Conservation (phyloP, 1,140 invertebrate genomes). For the Microvelia longipes region DNA sequence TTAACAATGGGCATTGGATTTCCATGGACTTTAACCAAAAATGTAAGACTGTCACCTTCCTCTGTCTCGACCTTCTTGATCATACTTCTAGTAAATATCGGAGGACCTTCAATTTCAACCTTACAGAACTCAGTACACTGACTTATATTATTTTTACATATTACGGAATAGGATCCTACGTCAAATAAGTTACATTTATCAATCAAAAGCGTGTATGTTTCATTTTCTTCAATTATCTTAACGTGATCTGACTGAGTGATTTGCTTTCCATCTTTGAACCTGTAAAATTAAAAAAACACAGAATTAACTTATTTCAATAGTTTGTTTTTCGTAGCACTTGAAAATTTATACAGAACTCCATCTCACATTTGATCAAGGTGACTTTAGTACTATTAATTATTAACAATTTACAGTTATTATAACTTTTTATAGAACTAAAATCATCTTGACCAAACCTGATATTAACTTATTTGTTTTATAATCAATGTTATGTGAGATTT, state of each 20-base stretch:
- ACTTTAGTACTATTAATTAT: constrained; percentile 4
- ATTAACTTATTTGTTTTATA: too few species aligned
- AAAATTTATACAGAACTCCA: too few species aligned
- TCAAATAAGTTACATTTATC: constrained; percentile 68
- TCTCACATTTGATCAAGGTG: too few species aligned
- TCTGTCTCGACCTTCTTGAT: constrained; percentile 48
- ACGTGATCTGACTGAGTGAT: constrained; percentile 50
- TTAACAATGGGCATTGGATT: constrained; percentile 63
- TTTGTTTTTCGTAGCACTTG: too few species aligned
- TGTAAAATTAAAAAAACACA: constrained; percentile 18
- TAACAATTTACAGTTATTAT: not conserved
- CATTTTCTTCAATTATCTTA: constrained; percentile 47
- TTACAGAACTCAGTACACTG: constrained; percentile 75
- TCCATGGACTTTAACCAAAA: constrained; percentile 66
- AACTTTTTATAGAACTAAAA: not conserved
- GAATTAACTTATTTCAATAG: too few species aligned
- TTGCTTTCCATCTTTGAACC: constrained; percentile 66
- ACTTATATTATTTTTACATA: constrained; percentile 76
- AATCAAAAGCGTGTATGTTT: constrained; percentile 58
- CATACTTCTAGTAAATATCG: constrained; percentile 51
- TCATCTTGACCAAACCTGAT: not conserved
- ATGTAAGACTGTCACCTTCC: constrained; percentile 62
- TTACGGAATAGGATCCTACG: constrained; percentile 80
- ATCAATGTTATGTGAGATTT: too few species aligned
- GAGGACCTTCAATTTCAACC: constrained; percentile 58